Base-by-base conservation (phyloP, 2,888 invertebrate species). In the Nematopogon swammerdamellus region DNA sequence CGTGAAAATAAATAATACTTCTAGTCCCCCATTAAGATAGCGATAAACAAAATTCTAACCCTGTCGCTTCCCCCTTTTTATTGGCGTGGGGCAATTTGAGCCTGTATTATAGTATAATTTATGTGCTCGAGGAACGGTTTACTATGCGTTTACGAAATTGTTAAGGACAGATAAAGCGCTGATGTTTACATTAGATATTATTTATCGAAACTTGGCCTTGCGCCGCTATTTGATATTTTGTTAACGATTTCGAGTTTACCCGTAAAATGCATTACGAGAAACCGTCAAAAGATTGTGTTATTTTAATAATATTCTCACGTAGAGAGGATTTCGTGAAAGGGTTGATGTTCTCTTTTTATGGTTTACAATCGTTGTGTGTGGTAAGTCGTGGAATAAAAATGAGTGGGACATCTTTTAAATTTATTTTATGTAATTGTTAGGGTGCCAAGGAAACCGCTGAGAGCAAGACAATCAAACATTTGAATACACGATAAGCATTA, bases 131-230 rank as follows among this genome's bases (percentile, higher is more conserved):
- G 72, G 36, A 36, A 75, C 68, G 73, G 70, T 67, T 74, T 73
- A 71, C 71, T 72, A 68, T 65, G 74, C 73, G 72, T 72, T 74
- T 72, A 75, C 72, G 70, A 74, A 77, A 76, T 77, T 75, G 75
- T 77, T 76, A 74, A 75, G 73, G 75, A 75, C 70, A 74, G 75
- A 76, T 76, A 72, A 75, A 74, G 66, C 67, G 20, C 19, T 16
- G 71, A 70, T 76, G 73, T 75, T 76, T 74, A 72, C 70, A 70
- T 68, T 69, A 67, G 68, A 67, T 36, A 36, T 36, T 36, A 36
- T 36, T 36, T 36, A 36, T 36, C 36, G 36, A 14, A 36, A 36
- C 36, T 4, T 25, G 25, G 25, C 36, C 8, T 36, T 14, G 36
- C 8, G 14, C 11, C 11, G 36, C n/a, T 36, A 14, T 8, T 36